Evolutionary conservation across 2,113 vertebrate genomes (phyloP), one percentile per base, ranked within the genome.

Genomic region (Neotragus pygmaeus): DNA sequence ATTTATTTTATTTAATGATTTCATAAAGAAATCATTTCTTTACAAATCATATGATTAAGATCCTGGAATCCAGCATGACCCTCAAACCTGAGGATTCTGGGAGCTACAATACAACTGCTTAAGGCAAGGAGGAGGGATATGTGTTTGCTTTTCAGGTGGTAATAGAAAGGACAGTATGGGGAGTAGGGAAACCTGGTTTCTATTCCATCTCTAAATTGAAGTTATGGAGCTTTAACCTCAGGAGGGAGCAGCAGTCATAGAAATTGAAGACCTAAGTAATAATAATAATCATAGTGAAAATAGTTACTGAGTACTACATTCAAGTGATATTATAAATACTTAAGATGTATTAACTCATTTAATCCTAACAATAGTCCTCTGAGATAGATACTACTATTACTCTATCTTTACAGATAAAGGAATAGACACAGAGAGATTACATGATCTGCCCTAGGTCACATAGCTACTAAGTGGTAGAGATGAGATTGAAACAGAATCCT

Each of bases 401-500:
- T n/a, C 17, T 83, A 3, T 80, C 45, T 75, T 86, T 92, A 95
- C 39, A 92, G 73, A 96, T 83, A n/a, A 96, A 93, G 43, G 66
- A 94, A 57, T 83, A 36, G 27, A 53, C 73, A 80, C 36, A 93
- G 78, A 77, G 19, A 91, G 9, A 93, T 87, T 62, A 96, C 86
- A 10, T 93, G 36, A 93, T 30, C 45, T 85, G 7, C 17, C 33
- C 19, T 91, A 82, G 13, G 15, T 77, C 78, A 95, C 49, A 94
- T 23, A 97, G 43, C 39, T 95, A 91, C 66, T 94, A 92, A 70
- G 43, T 88, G 51, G 27, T 81, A 53, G 58, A 88, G 11, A 25
- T 90, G 30, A 11, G 30, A 66, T 39, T 94, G 49, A 97, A 97
- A 45, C 45, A 94, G 33, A 96, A 95, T 49, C 60, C 33, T 28